phyloP scores from a whole-genome alignment of 1,140 invertebrate species.

The Penaeus chinensis region DNA sequence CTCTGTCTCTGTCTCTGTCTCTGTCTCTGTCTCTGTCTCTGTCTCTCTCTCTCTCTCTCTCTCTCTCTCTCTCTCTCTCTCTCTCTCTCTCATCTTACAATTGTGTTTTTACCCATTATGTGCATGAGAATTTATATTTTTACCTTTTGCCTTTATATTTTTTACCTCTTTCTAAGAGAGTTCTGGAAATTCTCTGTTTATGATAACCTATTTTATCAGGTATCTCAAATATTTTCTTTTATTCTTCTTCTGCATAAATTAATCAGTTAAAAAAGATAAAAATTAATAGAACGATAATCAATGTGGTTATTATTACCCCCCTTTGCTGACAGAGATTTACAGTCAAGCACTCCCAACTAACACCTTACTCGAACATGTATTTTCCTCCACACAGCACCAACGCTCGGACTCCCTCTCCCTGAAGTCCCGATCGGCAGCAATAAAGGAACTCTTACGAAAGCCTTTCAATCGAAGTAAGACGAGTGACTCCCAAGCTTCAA shows the following conservation, averaged over 20 bases:
- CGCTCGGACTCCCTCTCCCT: conserved; percentile 57
- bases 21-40: neutral
- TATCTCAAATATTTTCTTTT: no score
- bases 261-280: no score
- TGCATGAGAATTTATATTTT: no score
- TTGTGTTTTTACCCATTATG: no score
- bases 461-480: conserved; percentile 55
- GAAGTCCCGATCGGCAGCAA: conserved; percentile 58
- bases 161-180: no score
- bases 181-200: no score
- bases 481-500: conserved; percentile 58
- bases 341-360: neutral
- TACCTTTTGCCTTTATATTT: no score
- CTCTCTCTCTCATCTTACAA: neutral
- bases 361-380: neutral
- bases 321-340: neutral
- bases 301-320: no score
- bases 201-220: no score
- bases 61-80: neutral
- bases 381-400: conserved; percentile 32
- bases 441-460: conserved; percentile 61
- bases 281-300: no score
- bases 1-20: conserved; percentile 13
- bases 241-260: no score
- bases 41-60: neutral